phyloP scores from a whole-genome alignment of 1,140 invertebrate genomes.

The Trinorchestia longiramus region DNA sequence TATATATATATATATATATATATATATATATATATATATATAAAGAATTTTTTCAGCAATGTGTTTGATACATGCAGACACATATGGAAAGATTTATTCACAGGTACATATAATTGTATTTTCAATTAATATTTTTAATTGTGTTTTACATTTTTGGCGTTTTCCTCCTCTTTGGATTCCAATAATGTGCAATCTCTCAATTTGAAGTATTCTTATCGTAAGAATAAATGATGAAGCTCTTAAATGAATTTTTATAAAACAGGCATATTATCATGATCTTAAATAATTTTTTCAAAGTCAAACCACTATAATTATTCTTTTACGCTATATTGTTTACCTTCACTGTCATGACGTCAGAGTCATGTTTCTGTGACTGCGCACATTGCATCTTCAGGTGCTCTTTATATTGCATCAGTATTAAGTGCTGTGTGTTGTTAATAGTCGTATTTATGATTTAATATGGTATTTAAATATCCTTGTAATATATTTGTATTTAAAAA shows the following conservation, averaged over 20 bases:
- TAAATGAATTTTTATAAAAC: not conserved
- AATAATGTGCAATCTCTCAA: not conserved
- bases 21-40: too few species aligned
- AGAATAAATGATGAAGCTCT: not conserved
- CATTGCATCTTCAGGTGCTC: not conserved
- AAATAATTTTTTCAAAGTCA: not conserved
- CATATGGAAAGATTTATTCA: too few species aligned
- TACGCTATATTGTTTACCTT: slow-evolving; percentile 19
- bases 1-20: too few species aligned
- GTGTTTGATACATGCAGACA: too few species aligned
- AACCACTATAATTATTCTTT: not conserved
- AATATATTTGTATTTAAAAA: not conserved
- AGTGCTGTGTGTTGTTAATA: not conserved
- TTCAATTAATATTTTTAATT: too few species aligned
- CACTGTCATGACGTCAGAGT: slow-evolving; percentile 19
- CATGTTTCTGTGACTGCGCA: slow-evolving; percentile 48
- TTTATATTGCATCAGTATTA: not conserved
- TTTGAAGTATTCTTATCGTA: not conserved
- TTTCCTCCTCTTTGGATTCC: not conserved
- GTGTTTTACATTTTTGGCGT: not conserved
- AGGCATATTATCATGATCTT: not conserved
- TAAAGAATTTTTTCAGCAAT: too few species aligned
- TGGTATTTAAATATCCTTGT: not conserved
- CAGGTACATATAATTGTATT: too few species aligned
- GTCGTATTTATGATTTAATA: not conserved